A percentile compares a stretch with the other conserved stretches of the same genome.
Evolutionary conservation across 1,140 invertebrate genomes (phyloP).

Genomic region (Drosophila sucinea): DNA sequence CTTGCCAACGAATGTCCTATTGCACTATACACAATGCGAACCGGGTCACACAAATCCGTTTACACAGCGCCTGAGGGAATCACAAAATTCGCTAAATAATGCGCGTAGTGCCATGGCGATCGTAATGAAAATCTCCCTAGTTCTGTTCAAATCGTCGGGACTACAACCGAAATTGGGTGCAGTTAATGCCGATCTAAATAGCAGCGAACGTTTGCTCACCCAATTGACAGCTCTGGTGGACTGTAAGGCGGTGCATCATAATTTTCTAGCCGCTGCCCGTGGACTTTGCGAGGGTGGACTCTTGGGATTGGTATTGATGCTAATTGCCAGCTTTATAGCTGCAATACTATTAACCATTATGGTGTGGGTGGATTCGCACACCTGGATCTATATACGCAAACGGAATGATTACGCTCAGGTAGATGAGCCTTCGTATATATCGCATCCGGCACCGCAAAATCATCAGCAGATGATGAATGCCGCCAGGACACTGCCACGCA

Average conservation of each 20-base stretch:
- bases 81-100: conserved; percentile 88
- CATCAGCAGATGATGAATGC: conserved; percentile 83
- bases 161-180: conserved; percentile 89
- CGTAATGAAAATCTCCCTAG: conserved; percentile 80
- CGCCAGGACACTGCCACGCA: conserved; percentile 79
- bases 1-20: conserved; percentile 86
- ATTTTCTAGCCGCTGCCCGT: conserved; percentile 90
- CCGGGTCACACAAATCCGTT: conserved; percentile 90
- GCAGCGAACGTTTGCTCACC: conserved; percentile 86
- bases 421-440: conserved; percentile 82
- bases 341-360: conserved; percentile 95
- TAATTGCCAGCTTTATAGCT: conserved; percentile 91
- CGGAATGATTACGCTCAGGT: conserved; percentile 82
- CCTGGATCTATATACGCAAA: conserved; percentile 97
- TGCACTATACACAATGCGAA: conserved; percentile 93
- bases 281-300: conserved; percentile 92
- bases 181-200: conserved; percentile 88
- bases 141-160: conserved; percentile 83
- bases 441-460: conserved; percentile 81
- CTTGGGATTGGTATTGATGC: conserved; percentile 92
- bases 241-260: conserved; percentile 90
- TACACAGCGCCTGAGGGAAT: conserved; percentile 89
- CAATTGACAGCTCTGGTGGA: conserved; percentile 89
- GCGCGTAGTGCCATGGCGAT: conserved; percentile 85
- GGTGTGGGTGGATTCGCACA: conserved; percentile 96